Evolutionary conservation across 1,140 invertebrate genomes (phyloP).

Genomic region (Diabrotica undecimpunctata): DNA sequence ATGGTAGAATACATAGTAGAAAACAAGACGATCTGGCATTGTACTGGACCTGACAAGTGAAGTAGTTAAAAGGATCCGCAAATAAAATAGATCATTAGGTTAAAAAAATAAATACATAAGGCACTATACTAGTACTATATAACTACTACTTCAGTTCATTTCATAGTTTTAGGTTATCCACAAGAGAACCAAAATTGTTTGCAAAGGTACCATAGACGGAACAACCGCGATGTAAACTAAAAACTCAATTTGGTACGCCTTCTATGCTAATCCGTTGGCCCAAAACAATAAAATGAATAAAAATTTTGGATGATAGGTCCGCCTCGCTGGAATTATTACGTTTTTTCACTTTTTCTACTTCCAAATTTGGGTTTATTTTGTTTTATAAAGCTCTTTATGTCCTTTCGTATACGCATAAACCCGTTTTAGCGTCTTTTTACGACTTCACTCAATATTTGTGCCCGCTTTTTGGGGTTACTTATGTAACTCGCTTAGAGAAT

Average conservation of each 20-base stretch:
- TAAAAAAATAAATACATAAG: no score
- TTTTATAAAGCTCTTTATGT: slow-evolving; percentile 9
- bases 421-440: slow-evolving; percentile 15
- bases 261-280: neutral
- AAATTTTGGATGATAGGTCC: slow-evolving; percentile 10
- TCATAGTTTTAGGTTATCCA: no score
- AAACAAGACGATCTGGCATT: no score
- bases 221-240: no score
- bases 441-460: slow-evolving; percentile 2
- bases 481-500: slow-evolving; percentile 9
- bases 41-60: no score
- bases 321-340: slow-evolving; percentile 6
- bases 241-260: neutral
- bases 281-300: slow-evolving; percentile 13
- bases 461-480: slow-evolving; percentile 10
- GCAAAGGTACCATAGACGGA: no score
- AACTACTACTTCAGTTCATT: no score
- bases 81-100: no score
- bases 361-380: slow-evolving; percentile 7
- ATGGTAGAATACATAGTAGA: no score
- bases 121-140: no score
- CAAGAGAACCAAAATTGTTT: no score
- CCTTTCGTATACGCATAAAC: slow-evolving; percentile 12
- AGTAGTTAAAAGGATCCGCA: no score
- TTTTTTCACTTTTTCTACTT: slow-evolving; percentile 13